Percentiles rank a stretch among this genome's conserved stretches.
phyloP scores from a whole-genome alignment of 2,113 vertebrate genomes.

The Odobenus rosmarus region DNA sequence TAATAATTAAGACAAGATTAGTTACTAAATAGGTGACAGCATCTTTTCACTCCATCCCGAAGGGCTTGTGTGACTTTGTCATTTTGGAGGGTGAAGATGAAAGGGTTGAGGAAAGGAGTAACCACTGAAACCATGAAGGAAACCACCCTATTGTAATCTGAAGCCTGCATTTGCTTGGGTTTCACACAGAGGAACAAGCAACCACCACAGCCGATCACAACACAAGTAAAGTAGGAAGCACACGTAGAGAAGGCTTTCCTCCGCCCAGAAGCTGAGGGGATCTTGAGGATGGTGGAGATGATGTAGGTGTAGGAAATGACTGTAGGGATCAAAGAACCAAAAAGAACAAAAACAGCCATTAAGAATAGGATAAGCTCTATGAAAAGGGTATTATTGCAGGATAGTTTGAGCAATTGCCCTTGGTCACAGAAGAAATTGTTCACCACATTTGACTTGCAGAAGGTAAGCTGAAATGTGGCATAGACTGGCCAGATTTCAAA shows the following conservation, averaged over 20 bases:
- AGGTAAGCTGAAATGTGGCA: no score
- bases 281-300: constrained; percentile 38
- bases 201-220: neutral
- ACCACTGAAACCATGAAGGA: constrained; percentile 33
- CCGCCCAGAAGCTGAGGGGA: neutral
- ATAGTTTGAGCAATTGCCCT: constrained; percentile 6
- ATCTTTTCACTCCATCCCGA: neutral
- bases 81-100: constrained; percentile 53
- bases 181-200: constrained; percentile 57
- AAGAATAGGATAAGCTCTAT: constrained; percentile 39
- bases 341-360: constrained; percentile 28
- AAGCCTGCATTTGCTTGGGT: neutral
- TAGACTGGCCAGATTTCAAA: constrained; percentile 31
- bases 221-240: constrained; percentile 43
- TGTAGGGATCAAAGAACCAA: constrained; percentile 31
- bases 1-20: neutral
- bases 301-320: constrained; percentile 53
- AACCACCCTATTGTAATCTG: neutral
- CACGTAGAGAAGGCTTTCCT: constrained; percentile 57
- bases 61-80: constrained; percentile 29
- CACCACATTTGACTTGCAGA: neutral
- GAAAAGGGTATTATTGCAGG: constrained; percentile 7
- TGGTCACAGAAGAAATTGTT: constrained; percentile 43
- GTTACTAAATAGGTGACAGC: neutral
- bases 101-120: constrained; percentile 53